Percentiles rank a stretch among this genome's conserved stretches.
Evolutionary conservation across 2,888 invertebrate species (phyloP).

Genomic region (Drosophila birchii): DNA sequence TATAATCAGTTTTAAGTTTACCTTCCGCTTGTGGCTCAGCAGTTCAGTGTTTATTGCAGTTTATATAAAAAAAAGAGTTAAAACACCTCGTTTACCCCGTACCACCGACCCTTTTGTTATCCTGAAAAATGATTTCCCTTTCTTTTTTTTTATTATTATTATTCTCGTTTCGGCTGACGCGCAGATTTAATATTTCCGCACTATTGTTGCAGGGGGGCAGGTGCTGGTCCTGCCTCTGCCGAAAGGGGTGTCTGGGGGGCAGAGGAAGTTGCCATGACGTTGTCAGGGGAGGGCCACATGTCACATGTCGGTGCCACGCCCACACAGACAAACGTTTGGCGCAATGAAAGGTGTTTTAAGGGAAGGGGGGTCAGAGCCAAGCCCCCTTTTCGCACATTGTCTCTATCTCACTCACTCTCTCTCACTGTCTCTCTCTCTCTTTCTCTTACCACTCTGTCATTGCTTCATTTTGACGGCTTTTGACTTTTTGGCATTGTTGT

Average conservation of each 20-base stretch:
- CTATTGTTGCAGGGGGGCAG: conserved; percentile 34
- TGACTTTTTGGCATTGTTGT: conserved; percentile 62
- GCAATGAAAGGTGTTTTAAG: no score
- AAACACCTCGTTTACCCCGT: neutral
- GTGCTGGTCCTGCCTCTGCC: neutral
- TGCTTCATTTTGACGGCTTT: conserved; percentile 70
- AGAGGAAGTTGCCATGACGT: conserved; percentile 40
- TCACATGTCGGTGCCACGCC: conserved; percentile 50
- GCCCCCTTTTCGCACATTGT: neutral
- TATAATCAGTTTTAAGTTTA: conserved; percentile 38
- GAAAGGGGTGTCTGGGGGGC: neutral
- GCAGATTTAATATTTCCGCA: conserved; percentile 58
- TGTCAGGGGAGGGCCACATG: conserved; percentile 38
- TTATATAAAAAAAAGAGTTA: conserved; percentile 29
- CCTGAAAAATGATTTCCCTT: conserved; percentile 19
- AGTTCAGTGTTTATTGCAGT: conserved; percentile 41
- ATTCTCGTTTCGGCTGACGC: conserved; percentile 32
- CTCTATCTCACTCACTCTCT: neutral
- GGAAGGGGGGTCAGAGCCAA: no score
- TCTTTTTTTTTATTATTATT: neutral
- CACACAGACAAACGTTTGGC: conserved; percentile 14
- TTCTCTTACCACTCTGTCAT: conserved; percentile 7
- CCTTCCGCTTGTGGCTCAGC: conserved; percentile 10
- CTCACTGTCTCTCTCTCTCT: neutral
- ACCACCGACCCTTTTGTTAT: neutral